A percentile compares a stretch with the other conserved stretches of the same genome.
phyloP scores from a whole-genome alignment of 2,797 vertebrate species.

The Cynodonichthys magdalenae region DNA sequence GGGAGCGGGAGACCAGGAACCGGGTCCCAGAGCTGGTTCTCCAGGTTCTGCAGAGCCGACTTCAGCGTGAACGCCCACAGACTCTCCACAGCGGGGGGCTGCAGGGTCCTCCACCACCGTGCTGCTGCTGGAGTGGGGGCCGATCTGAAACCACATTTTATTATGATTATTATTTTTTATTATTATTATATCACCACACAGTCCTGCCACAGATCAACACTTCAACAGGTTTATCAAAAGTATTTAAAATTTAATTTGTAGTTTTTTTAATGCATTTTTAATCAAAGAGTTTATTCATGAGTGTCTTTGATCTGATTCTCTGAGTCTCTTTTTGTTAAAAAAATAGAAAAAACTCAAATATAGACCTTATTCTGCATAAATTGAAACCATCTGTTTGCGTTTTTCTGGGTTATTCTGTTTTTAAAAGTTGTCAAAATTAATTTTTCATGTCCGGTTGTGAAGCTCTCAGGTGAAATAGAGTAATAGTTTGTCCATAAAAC shows the following conservation, averaged over 20 bases:
- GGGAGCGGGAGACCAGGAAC: constrained; percentile 75
- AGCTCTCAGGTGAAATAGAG: no score
- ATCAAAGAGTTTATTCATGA: constrained; percentile 37
- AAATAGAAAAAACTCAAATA: not conserved
- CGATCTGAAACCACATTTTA: constrained; percentile 39
- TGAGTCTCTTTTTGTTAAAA: constrained; percentile 2
- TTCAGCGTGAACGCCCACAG: constrained; percentile 77
- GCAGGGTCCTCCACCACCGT: constrained; percentile 75
- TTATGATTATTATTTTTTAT: no score
- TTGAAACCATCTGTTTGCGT: not conserved
- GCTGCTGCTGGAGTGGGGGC: constrained; percentile 4
- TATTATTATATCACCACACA: not conserved
- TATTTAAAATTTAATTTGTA: constrained; percentile 5
- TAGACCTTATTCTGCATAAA: not conserved
- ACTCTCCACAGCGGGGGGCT: constrained; percentile 69
- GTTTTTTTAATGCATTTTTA: constrained; percentile 41
- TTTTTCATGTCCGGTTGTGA: no score
- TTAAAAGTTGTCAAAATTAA: no score
- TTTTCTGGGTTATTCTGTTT: no score
- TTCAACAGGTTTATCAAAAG: not conserved
- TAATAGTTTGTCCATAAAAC: no score
- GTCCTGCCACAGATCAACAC: not conserved
- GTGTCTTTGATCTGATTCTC: constrained; percentile 37
- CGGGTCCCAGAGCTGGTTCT: constrained; percentile 47
- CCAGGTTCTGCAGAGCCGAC: constrained; percentile 55